A percentile compares a stretch with the other conserved stretches of the same genome.
Conservation (phyloP, 1,140 invertebrate genomes). For the Brachionus asplanchnoidis region DNA sequence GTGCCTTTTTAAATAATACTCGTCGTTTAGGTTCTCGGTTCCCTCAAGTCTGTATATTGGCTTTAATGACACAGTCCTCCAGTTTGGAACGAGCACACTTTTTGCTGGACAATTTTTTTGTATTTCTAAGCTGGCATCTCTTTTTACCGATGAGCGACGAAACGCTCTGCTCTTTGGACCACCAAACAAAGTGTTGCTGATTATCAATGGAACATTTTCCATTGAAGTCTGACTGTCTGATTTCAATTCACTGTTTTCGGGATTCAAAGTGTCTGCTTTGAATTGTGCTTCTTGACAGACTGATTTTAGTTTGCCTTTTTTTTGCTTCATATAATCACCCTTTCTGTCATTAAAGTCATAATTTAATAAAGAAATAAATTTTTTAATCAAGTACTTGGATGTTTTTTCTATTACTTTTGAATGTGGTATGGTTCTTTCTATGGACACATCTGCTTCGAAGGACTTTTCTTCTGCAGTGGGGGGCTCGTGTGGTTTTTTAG, state of each 20-base stretch:
- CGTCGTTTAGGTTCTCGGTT: constrained; percentile 5
- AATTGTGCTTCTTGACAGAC: background rate
- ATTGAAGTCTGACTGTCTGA: background rate
- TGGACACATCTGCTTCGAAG: background rate
- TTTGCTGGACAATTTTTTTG: background rate
- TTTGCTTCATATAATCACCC: background rate
- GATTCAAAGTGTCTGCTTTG: background rate
- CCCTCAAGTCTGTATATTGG: constrained; percentile 15
- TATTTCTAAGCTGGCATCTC: background rate
- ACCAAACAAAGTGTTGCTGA: background rate
- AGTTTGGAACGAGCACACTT: constrained; percentile 3
- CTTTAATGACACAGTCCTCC: background rate
- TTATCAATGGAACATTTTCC: background rate
- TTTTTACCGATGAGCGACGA: background rate
- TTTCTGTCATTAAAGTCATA: background rate
- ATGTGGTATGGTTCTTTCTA: background rate
- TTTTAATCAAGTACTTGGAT: background rate
- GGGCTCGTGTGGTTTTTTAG: background rate
- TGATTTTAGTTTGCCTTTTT: background rate
- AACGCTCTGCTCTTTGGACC: background rate
- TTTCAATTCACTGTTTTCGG: background rate
- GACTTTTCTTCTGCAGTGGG: background rate
- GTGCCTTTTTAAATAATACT: constrained; percentile 4
- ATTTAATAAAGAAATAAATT: too few relatives aligned
- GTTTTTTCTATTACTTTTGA: background rate